These are phyloP conservation scores for Dicentrarchus labrax DNA, from an alignment of 2,113 vertebrate species.

Conservation along the genomic window DNA sequence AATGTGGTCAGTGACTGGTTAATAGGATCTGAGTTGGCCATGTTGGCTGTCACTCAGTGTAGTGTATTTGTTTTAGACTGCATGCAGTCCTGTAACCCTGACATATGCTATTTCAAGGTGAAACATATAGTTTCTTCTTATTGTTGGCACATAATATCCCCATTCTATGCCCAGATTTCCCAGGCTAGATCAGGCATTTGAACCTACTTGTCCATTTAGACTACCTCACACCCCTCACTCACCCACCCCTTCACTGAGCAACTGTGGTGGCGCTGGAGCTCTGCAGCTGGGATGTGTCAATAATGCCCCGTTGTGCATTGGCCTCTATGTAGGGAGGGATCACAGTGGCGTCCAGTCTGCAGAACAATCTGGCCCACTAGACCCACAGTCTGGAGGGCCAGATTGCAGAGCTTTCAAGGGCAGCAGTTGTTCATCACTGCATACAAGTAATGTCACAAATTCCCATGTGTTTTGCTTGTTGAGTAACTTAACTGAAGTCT, in stretches of 20 bases:
- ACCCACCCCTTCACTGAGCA: constrained; percentile 54
- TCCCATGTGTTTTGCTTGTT: constrained; percentile 66
- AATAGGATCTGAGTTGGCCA: background rate
- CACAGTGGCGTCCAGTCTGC: constrained; percentile 64
- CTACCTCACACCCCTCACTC: background rate
- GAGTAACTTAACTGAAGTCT: constrained; percentile 56
- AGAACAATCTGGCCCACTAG: constrained; percentile 42
- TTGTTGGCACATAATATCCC: constrained; percentile 10
- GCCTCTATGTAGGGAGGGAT: constrained; percentile 57
- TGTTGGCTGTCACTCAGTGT: background rate
- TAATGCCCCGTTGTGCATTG: constrained; percentile 74
- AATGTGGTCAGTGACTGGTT: background rate
- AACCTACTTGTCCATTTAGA: constrained; percentile 27
- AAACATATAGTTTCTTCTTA: constrained; percentile 28
- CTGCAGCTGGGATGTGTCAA: constrained; percentile 75
- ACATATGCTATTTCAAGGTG: constrained; percentile 28
- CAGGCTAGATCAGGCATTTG: constrained; percentile 25
- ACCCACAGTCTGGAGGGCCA: constrained; percentile 56
- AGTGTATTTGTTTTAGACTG: background rate
- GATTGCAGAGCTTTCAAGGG: constrained; percentile 64
- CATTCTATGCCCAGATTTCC: constrained; percentile 16
- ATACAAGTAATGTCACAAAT: constrained; percentile 44
- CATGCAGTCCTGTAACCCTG: background rate
- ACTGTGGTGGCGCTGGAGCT: constrained; percentile 64
- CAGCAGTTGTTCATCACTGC: constrained; percentile 76